These are phyloP conservation scores for Leptobrachium leishanense DNA, from an alignment of 2,113 vertebrate species.

Conservation along the genomic window DNA sequence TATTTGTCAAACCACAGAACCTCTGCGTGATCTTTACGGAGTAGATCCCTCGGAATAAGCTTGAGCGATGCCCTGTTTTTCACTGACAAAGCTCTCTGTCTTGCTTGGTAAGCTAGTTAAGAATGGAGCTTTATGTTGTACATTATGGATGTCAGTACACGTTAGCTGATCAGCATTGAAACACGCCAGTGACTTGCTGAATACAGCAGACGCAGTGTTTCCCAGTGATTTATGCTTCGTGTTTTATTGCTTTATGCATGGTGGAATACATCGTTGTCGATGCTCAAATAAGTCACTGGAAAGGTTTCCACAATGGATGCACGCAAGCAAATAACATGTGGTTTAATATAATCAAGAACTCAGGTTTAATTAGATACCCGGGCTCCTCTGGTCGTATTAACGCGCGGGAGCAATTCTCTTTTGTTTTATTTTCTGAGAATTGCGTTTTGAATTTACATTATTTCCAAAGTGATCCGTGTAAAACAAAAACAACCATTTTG, in stretches of 20 bases:
- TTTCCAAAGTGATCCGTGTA: neutral
- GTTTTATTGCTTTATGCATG: conserved; percentile 37
- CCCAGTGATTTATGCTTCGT: conserved; percentile 31
- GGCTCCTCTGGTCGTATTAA: neutral
- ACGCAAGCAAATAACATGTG: conserved; percentile 5
- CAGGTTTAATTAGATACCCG: conserved; percentile 22
- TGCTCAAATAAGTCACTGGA: conserved; percentile 11
- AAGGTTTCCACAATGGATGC: conserved; percentile 16
- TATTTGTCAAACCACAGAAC: no score
- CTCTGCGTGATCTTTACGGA: no score
- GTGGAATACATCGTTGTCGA: conserved; percentile 25
- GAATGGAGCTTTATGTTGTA: conserved; percentile 18
- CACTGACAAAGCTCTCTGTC: conserved; percentile 22
- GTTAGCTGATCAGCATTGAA: conserved; percentile 23
- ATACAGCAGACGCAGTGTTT: conserved; percentile 16
- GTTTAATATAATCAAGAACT: conserved; percentile 24
- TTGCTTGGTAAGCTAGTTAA: conserved; percentile 19
- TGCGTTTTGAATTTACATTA: neutral
- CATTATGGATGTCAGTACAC: conserved; percentile 31
- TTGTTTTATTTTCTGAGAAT: neutral
- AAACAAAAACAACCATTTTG: neutral
- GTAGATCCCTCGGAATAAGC: no score
- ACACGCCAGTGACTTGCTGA: conserved; percentile 23
- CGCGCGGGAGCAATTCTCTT: neutral
- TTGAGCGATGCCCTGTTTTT: neutral